A percentile compares a stretch with the other conserved stretches of the same genome.
phyloP scores from a whole-genome alignment of 2,888 invertebrate genomes.

The Arctia plantaginis region DNA sequence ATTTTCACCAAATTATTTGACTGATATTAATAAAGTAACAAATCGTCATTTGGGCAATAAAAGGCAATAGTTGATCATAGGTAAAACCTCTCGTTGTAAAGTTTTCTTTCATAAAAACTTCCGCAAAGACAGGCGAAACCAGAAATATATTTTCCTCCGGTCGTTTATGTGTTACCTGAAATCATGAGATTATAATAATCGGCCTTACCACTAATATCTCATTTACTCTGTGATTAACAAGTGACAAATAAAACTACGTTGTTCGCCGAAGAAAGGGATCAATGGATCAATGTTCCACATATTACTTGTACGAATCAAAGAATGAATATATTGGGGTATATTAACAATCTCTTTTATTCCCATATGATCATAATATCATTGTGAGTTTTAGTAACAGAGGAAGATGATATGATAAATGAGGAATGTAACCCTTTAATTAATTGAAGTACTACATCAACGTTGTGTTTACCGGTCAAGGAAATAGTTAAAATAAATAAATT shows the following conservation, averaged over 20 bases:
- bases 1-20: too few species aligned
- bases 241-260: background rate
- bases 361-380: constrained; percentile 15
- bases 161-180: background rate
- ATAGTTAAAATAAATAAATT: constrained; percentile 10
- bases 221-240: background rate
- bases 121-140: too few species aligned
- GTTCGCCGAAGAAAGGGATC: background rate
- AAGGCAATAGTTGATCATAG: too few species aligned
- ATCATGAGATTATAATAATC: background rate
- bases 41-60: too few species aligned
- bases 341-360: background rate
- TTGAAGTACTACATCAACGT: constrained; percentile 39
- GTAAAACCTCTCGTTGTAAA: too few species aligned
- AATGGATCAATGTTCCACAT: background rate
- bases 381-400: constrained; percentile 26
- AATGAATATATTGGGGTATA: background rate
- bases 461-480: constrained; percentile 31
- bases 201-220: background rate
- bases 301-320: background rate
- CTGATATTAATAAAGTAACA: too few species aligned
- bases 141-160: background rate
- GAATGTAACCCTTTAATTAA: constrained; percentile 46
- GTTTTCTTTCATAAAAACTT: too few species aligned
- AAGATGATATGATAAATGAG: constrained; percentile 48